phyloP scores from a whole-genome alignment of 2,113 vertebrate species.

The Pomatorhinus ruficollis region DNA sequence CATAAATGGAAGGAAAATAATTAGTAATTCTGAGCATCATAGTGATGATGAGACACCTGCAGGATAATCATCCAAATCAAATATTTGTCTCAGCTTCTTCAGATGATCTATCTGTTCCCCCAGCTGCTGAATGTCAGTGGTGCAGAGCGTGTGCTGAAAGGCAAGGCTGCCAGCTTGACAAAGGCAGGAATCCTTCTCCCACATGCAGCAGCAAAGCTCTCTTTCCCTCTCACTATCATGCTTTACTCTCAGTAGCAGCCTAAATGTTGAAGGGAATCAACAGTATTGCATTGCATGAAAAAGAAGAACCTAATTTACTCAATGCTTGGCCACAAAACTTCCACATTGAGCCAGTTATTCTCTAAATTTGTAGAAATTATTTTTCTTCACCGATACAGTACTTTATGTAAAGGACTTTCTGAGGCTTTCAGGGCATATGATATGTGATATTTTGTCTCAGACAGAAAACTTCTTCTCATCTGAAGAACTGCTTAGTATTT shows the following conservation, averaged over 20 bases:
- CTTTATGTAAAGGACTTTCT: background rate
- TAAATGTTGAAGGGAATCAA: background rate
- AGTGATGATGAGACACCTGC: constrained; percentile 76
- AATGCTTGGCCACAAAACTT: background rate
- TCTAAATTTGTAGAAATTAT: background rate
- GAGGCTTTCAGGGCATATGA: background rate
- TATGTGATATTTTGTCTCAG: background rate
- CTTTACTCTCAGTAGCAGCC: background rate
- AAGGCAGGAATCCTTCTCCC: background rate
- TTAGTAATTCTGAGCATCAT: constrained; percentile 66
- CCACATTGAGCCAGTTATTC: background rate
- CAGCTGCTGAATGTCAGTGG: constrained; percentile 55
- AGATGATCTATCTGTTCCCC: constrained; percentile 64
- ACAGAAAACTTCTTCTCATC: background rate
- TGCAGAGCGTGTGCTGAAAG: constrained; percentile 42
- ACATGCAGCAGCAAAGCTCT: background rate
- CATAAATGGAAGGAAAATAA: constrained; percentile 64
- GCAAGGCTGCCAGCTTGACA: background rate
- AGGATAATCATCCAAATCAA: constrained; percentile 79
- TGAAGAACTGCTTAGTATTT: background rate
- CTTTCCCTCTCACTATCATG: background rate
- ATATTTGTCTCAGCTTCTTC: constrained; percentile 75
- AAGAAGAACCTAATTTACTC: background rate
- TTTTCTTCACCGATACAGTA: background rate
- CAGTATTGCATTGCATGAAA: background rate